Conservation (phyloP, 2,113 vertebrate genomes). For the Phocoena sinus region DNA sequence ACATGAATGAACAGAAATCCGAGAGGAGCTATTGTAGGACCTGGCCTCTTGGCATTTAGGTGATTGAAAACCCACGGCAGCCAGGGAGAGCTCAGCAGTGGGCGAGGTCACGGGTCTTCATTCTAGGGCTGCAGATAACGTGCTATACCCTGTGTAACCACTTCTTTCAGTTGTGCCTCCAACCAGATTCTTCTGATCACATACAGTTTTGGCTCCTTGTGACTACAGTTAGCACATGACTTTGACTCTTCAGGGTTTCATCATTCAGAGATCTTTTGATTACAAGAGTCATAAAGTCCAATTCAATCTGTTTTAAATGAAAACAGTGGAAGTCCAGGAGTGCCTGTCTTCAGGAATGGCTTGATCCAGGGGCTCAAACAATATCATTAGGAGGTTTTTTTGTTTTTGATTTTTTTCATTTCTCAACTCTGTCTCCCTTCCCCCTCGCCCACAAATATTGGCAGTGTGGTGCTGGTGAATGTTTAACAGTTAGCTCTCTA, state of each 20-base stretch:
- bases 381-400: not conserved
- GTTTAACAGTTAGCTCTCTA: not conserved
- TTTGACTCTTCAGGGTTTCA: not conserved
- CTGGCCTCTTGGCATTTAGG: not conserved
- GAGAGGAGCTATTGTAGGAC: not conserved
- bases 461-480: not conserved
- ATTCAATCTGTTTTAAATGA: not conserved
- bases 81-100: not conserved
- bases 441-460: not conserved
- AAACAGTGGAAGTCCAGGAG: not conserved
- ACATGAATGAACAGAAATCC: not conserved
- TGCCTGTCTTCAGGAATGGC: not conserved
- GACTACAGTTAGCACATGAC: not conserved
- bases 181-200: too few species aligned
- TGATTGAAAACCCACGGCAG: not conserved
- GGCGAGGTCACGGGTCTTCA: not conserved
- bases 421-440: not conserved
- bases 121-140: rapidly evolving
- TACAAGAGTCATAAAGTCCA: not conserved
- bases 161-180: not conserved
- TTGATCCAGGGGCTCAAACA: not conserved
- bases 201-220: not conserved
- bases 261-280: not conserved
- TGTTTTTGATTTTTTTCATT: not conserved
- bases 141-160: not conserved